Percentiles rank a stretch among this genome's conserved stretches.
Evolutionary conservation across 2,797 vertebrate species (phyloP).

Genomic region (Sebastes nivosus): DNA sequence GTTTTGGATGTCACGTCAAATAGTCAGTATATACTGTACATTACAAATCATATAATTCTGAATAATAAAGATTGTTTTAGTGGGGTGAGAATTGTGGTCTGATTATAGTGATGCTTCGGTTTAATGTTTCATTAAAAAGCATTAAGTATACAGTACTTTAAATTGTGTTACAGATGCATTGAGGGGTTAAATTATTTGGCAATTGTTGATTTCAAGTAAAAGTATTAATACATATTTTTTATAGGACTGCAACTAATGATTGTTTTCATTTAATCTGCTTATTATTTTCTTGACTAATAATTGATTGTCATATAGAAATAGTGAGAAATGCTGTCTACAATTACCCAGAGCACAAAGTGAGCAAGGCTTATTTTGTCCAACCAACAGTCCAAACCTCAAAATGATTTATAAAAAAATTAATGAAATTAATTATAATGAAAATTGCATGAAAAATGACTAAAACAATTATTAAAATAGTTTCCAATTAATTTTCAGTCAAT

Average conservation of each 20-base stretch:
- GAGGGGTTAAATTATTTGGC: not conserved
- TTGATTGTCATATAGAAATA: not conserved
- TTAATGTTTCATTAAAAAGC: not conserved
- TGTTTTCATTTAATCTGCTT: not conserved
- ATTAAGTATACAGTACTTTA: not conserved
- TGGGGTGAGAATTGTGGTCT: not conserved
- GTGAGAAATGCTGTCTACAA: not conserved
- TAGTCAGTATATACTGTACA: not conserved
- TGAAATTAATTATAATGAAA: not conserved
- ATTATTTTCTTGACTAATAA: not conserved
- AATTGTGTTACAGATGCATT: not conserved
- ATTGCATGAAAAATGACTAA: not conserved
- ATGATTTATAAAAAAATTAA: not conserved
- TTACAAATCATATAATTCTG: not conserved
- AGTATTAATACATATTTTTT: not conserved
- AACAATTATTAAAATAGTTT: not conserved
- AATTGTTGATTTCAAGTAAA: not conserved
- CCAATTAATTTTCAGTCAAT: not conserved
- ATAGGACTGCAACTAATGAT: not conserved
- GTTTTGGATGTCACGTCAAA: not conserved
- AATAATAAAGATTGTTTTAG: conserved; percentile 3
- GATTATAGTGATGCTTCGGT: not conserved
- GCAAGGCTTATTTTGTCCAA: not conserved
- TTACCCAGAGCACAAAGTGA: not conserved
- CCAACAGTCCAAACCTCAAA: not conserved